Evolutionary conservation across 2,113 vertebrate genomes (phyloP).

Genomic region (Clarias gariepinus): DNA sequence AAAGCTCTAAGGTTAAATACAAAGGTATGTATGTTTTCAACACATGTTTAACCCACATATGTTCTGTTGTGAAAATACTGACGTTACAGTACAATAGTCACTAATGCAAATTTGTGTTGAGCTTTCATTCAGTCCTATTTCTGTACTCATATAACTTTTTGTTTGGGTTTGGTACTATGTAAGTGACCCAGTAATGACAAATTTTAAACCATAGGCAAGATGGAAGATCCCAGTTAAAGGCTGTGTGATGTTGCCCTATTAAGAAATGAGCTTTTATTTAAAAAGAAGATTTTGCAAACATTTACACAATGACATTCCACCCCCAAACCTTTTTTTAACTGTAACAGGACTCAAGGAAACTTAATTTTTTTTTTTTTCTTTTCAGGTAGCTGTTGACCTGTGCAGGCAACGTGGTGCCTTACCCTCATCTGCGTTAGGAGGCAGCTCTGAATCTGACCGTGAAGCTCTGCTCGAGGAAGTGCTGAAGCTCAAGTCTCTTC

Average conservation of each 20-base stretch:
- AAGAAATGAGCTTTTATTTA: background rate
- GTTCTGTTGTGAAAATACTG: constrained; percentile 1
- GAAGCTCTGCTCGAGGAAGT: constrained; percentile 81
- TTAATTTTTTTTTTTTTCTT: background rate
- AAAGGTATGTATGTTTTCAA: background rate
- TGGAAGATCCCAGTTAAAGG: background rate
- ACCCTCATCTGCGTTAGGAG: constrained; percentile 63
- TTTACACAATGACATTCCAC: background rate
- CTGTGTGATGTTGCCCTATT: background rate
- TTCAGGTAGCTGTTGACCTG: constrained; percentile 75
- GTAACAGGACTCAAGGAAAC: background rate
- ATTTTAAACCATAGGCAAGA: background rate
- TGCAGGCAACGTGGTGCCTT: constrained; percentile 73
- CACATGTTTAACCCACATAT: background rate
- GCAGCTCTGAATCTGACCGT: constrained; percentile 68
- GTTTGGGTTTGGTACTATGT: background rate
- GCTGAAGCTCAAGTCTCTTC: constrained; percentile 81
- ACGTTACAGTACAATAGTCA: background rate
- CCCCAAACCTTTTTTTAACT: background rate
- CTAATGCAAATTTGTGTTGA: background rate
- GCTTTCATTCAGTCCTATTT: background rate
- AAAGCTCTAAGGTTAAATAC: background rate
- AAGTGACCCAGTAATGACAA: background rate
- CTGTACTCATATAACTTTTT: background rate
- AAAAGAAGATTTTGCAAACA: background rate